A percentile compares a stretch with the other conserved stretches of the same genome.
These are phyloP conservation scores for Melanocharis versteri DNA, from an alignment of 2,113 vertebrate species.

Conservation along the genomic window DNA sequence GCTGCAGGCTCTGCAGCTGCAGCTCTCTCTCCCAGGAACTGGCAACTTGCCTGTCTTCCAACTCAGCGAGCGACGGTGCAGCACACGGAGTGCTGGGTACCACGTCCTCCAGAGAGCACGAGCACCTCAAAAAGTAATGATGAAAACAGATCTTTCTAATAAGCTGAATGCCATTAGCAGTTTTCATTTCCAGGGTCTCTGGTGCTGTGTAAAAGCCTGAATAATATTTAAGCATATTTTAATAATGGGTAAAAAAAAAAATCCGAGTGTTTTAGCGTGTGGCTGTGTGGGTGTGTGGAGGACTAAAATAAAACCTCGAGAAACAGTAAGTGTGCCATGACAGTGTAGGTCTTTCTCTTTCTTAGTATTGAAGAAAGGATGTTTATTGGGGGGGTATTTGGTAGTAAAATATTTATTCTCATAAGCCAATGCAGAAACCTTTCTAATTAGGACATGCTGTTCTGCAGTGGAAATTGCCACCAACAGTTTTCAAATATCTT, in stretches of 20 bases:
- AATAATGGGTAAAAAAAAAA: background rate
- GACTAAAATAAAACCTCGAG: background rate
- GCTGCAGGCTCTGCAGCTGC: background rate
- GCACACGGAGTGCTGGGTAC: background rate
- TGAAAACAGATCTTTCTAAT: constrained; percentile 1
- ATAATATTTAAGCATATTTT: constrained; percentile 20
- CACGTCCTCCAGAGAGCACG: background rate
- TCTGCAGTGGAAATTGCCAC: background rate
- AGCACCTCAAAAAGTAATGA: background rate
- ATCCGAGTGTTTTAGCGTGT: background rate
- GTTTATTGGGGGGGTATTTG: background rate
- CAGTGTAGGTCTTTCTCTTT: background rate
- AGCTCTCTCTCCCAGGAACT: background rate
- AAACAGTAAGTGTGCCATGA: background rate
- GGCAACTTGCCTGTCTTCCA: background rate
- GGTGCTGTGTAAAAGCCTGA: background rate
- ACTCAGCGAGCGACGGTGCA: rapidly evolving
- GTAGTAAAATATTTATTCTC: background rate
- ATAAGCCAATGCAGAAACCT: background rate
- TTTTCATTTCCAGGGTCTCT: background rate
- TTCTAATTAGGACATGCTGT: background rate
- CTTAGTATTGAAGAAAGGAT: background rate
- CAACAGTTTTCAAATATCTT: background rate
- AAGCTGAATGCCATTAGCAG: background rate
- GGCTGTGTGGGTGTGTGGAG: background rate